phyloP scores from a whole-genome alignment of 2,888 invertebrate species.

The Achlya flavicornis region DNA sequence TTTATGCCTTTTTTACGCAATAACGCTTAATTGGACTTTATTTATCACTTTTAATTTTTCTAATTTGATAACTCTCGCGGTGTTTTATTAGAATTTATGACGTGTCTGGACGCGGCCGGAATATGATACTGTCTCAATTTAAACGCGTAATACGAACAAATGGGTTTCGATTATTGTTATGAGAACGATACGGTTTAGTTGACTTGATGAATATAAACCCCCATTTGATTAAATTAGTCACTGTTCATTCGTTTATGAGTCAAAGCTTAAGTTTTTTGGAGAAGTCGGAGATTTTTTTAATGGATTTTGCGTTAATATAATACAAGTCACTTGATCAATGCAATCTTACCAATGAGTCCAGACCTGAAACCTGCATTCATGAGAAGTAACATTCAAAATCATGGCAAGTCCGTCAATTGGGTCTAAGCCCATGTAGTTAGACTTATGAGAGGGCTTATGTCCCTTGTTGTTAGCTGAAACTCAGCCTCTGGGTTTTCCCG shows the following conservation, averaged over 20 bases:
- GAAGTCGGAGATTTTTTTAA: too few relatives aligned
- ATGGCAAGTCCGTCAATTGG: too few relatives aligned
- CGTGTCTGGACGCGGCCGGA: slow-evolving; percentile 37
- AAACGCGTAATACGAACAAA: slow-evolving; percentile 72
- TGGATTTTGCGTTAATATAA: too few relatives aligned
- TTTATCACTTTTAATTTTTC: slow-evolving; percentile 83
- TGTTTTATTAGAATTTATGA: slow-evolving; percentile 78
- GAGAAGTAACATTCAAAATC: too few relatives aligned
- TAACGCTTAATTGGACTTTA: slow-evolving; percentile 82
- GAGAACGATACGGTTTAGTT: slow-evolving; percentile 39
- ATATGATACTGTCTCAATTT: slow-evolving; percentile 69
- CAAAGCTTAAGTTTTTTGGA: background rate
- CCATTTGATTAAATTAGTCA: slow-evolving; percentile 10
- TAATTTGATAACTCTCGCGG: slow-evolving; percentile 77
- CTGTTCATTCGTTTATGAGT: background rate
- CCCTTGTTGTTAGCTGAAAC: too few relatives aligned
- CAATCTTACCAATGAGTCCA: too few relatives aligned
- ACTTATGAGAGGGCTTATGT: too few relatives aligned
- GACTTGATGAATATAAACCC: slow-evolving; percentile 21
- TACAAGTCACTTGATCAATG: too few relatives aligned
- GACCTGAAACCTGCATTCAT: too few relatives aligned
- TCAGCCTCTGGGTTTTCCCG: too few relatives aligned
- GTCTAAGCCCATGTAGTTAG: too few relatives aligned
- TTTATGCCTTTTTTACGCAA: slow-evolving; percentile 84
- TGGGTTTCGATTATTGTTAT: slow-evolving; percentile 64